These are phyloP conservation scores for Eristalis pertinax DNA, from an alignment of 2,888 invertebrate species.

Conservation along the genomic window DNA sequence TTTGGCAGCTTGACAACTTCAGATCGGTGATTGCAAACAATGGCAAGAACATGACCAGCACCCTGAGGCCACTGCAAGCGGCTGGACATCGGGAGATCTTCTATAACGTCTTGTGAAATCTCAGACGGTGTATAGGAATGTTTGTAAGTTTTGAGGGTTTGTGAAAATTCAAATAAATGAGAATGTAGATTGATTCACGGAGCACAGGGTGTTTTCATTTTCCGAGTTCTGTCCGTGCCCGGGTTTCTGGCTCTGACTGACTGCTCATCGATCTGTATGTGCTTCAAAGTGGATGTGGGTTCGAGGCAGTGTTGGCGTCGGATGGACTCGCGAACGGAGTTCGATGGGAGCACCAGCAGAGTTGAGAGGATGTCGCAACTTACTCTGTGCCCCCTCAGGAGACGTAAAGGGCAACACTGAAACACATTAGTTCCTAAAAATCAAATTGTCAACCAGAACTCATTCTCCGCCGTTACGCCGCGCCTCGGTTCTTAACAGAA, in stretches of 20 bases:
- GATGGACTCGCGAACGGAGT: too few species aligned
- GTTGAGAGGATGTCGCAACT: too few species aligned
- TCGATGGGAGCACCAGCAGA: too few species aligned
- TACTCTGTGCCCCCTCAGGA: too few species aligned
- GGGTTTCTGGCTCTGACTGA: too few species aligned
- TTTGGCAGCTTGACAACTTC: neutral
- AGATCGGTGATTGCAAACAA: neutral
- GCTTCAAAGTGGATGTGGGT: too few species aligned
- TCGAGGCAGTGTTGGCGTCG: too few species aligned
- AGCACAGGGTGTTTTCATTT: too few species aligned
- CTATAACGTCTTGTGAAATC: neutral
- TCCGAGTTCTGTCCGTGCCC: too few species aligned
- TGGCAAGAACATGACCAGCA: neutral
- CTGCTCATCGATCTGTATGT: too few species aligned
- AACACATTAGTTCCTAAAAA: neutral
- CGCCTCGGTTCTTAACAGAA: neutral
- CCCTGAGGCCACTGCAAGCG: neutral
- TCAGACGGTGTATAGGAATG: neutral
- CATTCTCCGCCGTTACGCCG: too few species aligned
- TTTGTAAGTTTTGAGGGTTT: neutral
- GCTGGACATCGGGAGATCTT: neutral
- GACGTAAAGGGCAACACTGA: too few species aligned
- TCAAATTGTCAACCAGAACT: neutral
- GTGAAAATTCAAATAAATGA: neutral
- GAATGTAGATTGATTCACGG: neutral